Evolutionary conservation across 2,113 vertebrate species (phyloP).

Genomic region (Cacatua alba): DNA sequence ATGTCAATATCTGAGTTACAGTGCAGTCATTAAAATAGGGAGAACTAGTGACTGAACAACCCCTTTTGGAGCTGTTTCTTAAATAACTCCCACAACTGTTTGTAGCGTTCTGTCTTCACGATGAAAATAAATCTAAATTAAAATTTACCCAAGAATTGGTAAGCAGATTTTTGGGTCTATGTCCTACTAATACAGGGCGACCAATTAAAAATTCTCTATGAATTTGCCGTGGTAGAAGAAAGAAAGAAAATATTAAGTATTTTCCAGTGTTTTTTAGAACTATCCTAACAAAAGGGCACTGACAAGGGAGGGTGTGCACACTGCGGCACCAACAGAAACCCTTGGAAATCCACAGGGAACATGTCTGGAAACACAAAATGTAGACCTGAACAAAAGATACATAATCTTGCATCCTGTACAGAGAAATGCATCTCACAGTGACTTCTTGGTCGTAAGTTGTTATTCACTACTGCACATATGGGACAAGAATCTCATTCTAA

Average conservation of each 20-base stretch:
- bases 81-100: background rate
- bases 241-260: background rate
- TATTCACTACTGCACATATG: background rate
- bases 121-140: background rate
- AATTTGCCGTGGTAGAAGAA: background rate
- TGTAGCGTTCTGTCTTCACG: background rate
- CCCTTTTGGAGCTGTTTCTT: background rate
- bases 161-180: background rate
- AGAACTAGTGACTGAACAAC: background rate
- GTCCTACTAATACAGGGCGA: background rate
- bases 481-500: constrained; percentile 16
- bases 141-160: background rate
- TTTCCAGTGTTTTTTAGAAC: background rate
- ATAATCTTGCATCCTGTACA: background rate
- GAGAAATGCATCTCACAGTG: background rate
- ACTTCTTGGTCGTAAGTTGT: background rate
- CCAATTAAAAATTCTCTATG: background rate
- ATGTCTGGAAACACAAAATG: background rate
- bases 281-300: background rate
- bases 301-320: background rate
- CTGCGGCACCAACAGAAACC: background rate
- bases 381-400: background rate
- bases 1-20: background rate
- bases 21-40: background rate
- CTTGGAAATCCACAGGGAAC: background rate